Evolutionary conservation across 2,888 invertebrate genomes (phyloP).

Genomic region (Athripsodes cinereus): DNA sequence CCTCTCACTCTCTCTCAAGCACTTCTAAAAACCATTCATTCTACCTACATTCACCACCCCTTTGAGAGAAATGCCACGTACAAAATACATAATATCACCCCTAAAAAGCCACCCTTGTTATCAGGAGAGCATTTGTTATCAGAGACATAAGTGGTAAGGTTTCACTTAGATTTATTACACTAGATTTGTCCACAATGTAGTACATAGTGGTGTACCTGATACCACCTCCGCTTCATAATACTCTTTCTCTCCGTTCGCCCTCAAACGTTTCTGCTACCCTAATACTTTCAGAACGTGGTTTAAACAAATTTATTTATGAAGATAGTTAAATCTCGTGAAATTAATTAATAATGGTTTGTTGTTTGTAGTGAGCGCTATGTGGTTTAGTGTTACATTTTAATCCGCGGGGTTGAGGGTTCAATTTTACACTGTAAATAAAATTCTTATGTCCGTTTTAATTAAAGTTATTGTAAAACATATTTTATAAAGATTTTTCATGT

Average conservation of each 20-base stretch:
- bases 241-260: neutral
- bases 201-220: neutral
- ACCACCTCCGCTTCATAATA: neutral
- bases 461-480: no score
- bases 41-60: slow-evolving; percentile 4
- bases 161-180: slow-evolving; percentile 25
- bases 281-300: neutral
- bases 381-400: neutral
- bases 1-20: no score
- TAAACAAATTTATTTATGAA: neutral
- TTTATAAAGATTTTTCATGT: no score
- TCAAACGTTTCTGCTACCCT: neutral
- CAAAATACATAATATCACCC: no score
- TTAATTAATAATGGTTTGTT: neutral
- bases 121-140: slow-evolving; percentile 24
- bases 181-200: slow-evolving; percentile 18
- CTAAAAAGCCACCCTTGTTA: slow-evolving; percentile 6
- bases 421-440: no score
- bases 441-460: no score
- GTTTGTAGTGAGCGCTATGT: neutral
- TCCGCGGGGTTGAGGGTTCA: neutral
- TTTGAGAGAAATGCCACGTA: slow-evolving; percentile 9
- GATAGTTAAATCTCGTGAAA: neutral
- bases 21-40: no score
- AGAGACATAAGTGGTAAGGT: slow-evolving; percentile 27